These are phyloP conservation scores for Platanista minor DNA, from an alignment of 2,113 vertebrate genomes.

Conservation along the genomic window DNA sequence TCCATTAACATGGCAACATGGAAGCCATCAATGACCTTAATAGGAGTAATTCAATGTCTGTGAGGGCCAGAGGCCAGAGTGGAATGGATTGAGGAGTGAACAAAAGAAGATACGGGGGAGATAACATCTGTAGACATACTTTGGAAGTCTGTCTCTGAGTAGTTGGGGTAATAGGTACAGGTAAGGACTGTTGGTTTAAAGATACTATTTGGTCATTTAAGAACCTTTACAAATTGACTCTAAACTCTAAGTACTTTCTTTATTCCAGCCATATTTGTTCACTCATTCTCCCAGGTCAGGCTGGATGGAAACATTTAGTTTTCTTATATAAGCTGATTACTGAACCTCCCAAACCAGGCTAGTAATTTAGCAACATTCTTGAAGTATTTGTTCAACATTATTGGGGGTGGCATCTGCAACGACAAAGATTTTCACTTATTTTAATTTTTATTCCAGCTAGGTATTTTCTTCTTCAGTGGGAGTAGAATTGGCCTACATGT, in stretches of 20 bases:
- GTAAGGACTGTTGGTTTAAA: background rate
- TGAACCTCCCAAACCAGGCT: background rate
- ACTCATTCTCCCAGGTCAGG: background rate
- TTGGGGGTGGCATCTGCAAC: background rate
- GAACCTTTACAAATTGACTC: background rate
- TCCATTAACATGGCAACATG: background rate
- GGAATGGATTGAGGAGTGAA: background rate
- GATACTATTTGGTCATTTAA: background rate
- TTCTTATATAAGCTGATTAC: background rate
- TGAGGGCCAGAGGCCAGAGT: background rate
- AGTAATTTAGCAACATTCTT: slow-evolving; percentile 1
- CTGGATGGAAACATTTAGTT: background rate
- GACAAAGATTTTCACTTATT: slow-evolving; percentile 13
- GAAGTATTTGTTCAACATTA: background rate
- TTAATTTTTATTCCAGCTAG: background rate
- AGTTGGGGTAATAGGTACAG: background rate
- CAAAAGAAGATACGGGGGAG: background rate
- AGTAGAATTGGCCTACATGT: background rate
- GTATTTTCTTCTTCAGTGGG: background rate
- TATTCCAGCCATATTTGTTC: background rate
- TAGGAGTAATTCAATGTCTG: background rate
- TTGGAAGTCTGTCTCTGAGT: background rate
- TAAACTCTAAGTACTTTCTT: background rate
- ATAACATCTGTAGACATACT: background rate
- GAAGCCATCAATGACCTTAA: background rate